Evolutionary conservation across 2,888 invertebrate genomes (phyloP), one percentile per base, ranked within the genome.

Genomic region (Oegoconia quadripuncta): DNA sequence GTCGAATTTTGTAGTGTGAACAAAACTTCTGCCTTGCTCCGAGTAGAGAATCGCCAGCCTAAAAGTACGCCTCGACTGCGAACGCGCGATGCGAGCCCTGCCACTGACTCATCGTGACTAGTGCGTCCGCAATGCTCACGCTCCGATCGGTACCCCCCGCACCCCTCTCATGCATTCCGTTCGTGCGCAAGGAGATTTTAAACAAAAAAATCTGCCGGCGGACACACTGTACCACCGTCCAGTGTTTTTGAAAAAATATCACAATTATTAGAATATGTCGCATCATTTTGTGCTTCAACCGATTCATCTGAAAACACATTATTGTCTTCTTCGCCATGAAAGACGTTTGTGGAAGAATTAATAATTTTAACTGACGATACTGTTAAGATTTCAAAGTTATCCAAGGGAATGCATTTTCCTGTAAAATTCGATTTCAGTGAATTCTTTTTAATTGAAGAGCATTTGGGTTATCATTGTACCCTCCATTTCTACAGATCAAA

Each of bases 401-500:
- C 48, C 13, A 52, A 22, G 8, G 50, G 43, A 1, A 50, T 26
- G 41, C 48, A 47, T 23, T 51, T 54, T 8, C 48, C 51, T 11
- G 36, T 36, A 12, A 32, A 18, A 50, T 17, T 11, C 43, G 13
- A 44, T 48, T 52, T 37, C 28, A 36, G 30, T 46, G 44, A 18
- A 26, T 33, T 8, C 42, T 43, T 37, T 48, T 47, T 13, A 43
- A 46, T 16, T 34, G 51, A 27, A 7, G 44, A 38, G 37, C 44
- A 32, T 44, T 48, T 3, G 52, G 49, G 23, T 50, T 54, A 43
- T 52, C 40, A 37, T 51, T 52, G 23, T 44, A 33, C 2, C 55
- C 49, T 7, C 48, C 48, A 39, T 55, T 41, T 27, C 32, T 44
- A 3, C 50, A 29, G 14, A 52, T 40, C 5, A 16, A 8, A 0